Evolutionary conservation across 2,797 vertebrate species (phyloP).

Genomic region (Molossus alvarezi): DNA sequence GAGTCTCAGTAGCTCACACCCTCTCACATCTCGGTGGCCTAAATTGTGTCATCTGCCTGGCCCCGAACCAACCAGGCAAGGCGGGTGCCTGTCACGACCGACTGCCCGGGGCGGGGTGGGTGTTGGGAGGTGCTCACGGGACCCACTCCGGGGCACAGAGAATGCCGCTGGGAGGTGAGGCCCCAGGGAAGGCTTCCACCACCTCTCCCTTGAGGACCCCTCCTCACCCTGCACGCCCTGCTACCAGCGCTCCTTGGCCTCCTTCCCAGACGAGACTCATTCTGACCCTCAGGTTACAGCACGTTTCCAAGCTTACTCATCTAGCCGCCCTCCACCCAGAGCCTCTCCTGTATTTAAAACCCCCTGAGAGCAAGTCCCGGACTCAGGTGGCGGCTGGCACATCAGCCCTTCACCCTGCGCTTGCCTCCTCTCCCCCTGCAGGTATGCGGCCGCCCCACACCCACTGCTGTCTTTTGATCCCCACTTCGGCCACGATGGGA

Average conservation of each 20-base stretch:
- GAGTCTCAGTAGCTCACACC: neutral
- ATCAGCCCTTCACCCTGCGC: neutral
- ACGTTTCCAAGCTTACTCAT: neutral
- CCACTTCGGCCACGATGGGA: slow-evolving; percentile 91
- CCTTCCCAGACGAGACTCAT: neutral
- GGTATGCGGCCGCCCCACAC: slow-evolving; percentile 91
- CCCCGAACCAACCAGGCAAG: neutral
- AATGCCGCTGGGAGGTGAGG: neutral
- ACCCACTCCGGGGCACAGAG: neutral
- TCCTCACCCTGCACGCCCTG: neutral
- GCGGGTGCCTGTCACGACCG: neutral
- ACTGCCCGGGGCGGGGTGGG: neutral
- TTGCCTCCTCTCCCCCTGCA: slow-evolving; percentile 73
- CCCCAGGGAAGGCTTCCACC: neutral
- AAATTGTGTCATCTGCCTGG: neutral
- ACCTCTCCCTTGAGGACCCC: neutral
- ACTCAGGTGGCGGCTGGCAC: neutral
- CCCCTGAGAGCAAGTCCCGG: neutral
- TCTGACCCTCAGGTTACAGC: neutral
- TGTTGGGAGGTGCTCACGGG: accelerated
- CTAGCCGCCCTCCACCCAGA: neutral
- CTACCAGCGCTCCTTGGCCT: slow-evolving; percentile 10
- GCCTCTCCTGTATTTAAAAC: slow-evolving; percentile 34
- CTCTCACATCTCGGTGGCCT: neutral
- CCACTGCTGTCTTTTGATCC: slow-evolving; percentile 92